A percentile compares a stretch with the other conserved stretches of the same genome.
These are phyloP conservation scores for Pteropus rufus DNA, from an alignment of 2,797 vertebrate species.

Conservation along the genomic window DNA sequence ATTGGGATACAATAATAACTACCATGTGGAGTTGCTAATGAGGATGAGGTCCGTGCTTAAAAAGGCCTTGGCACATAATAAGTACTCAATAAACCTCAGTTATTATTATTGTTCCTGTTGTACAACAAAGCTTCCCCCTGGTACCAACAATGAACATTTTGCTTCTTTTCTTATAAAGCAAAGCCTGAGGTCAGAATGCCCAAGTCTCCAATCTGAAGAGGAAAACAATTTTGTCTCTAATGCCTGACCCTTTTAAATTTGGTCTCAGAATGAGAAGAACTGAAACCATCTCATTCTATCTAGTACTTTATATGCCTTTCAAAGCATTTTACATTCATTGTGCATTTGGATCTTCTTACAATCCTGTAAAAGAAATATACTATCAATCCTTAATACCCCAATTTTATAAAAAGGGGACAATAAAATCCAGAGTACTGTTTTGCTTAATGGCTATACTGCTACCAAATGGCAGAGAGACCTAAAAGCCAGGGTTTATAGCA, in stretches of 20 bases:
- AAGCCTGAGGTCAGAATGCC: not conserved
- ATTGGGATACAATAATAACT: not conserved
- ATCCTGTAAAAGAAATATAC: not conserved
- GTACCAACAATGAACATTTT: not conserved
- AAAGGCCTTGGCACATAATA: not conserved
- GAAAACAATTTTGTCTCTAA: slow-evolving; percentile 27
- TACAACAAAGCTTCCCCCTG: not conserved
- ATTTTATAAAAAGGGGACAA: slow-evolving; percentile 23
- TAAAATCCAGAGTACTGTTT: not conserved
- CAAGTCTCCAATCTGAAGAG: not conserved
- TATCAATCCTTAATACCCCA: not conserved
- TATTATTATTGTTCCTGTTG: not conserved
- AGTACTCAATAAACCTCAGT: slow-evolving; percentile 13
- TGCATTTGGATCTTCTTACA: slow-evolving; percentile 11
- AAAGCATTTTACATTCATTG: slow-evolving; percentile 16
- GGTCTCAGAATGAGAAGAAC: slow-evolving; percentile 10
- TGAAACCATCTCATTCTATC: not conserved
- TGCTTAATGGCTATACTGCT: not conserved
- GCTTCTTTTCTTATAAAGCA: not conserved
- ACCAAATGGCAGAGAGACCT: not conserved
- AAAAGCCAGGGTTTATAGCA: not conserved
- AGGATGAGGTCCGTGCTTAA: not conserved
- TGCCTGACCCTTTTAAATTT: not conserved
- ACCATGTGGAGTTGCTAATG: not conserved
- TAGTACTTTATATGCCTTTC: not conserved